Base-by-base conservation (phyloP, 2,888 invertebrate genomes). In the Andrena haemorrhoa region DNA sequence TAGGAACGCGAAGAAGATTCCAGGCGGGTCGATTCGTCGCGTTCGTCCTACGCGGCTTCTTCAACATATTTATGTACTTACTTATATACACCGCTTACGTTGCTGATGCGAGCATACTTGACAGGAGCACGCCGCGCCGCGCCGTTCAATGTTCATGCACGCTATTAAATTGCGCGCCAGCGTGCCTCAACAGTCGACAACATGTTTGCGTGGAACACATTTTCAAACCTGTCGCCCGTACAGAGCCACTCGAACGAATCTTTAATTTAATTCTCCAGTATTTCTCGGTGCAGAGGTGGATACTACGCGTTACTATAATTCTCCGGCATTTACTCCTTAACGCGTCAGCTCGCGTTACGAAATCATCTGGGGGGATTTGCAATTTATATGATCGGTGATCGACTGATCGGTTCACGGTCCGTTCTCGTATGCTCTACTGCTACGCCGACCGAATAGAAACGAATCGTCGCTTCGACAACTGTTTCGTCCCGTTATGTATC, bases 121-220 rank as follows among this genome's bases (percentile, higher is more conserved):
- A 56, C 53, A 6, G 12, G 4, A 33, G 23, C 51, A 3, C 29
- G 16, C 51, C 29, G 2, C 29, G 16, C 51, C 29, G 23, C 56
- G 26, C 26, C 23, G 47, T 10, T 20, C 8, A 16, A 68, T 41
- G 51, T 58, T 31, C 23, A 29, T 41, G 35, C 20, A 49, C 65
- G 60, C 49, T 33, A 12, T 58, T 60, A 61, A 66, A 68, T 68
- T 41, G 26, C 23, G 2, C 29, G 35, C 16, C 23, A 69, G 20
- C 31, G 16, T 23, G 29, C 51, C 51, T 51, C 8, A 6, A 0
- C 31, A 20, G 8, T 10, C 23, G 1, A 31, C 31, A n/a, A 35
- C 64, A 53, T 41, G 41, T 63, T 47, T 68, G 12, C 68, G n/a
- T 61, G 58, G 20, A 7, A 63, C 31, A 23, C n/a, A 4, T 49